Evolutionary conservation across 2,888 invertebrate species (phyloP).

Genomic region (Unio delphinus): DNA sequence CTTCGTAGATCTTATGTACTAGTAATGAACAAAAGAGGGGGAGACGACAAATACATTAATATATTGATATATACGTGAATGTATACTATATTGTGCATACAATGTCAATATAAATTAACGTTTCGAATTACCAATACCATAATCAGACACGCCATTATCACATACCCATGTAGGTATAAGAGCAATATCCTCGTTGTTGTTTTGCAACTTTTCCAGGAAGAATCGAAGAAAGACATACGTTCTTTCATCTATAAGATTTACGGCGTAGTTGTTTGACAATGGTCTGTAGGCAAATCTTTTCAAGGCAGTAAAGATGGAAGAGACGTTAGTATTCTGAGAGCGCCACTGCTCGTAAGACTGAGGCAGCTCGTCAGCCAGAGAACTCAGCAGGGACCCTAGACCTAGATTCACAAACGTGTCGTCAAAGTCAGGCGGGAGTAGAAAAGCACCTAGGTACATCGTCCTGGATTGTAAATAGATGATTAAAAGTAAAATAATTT

Average conservation of each 20-base stretch:
- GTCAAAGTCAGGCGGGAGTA: conserved; percentile 65
- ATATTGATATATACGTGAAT: no score
- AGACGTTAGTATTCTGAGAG: conserved; percentile 52
- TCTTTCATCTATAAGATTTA: conserved; percentile 58
- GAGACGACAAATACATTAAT: no score
- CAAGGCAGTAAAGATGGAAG: conserved; percentile 54
- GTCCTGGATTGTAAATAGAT: conserved; percentile 14
- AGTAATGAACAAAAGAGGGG: no score
- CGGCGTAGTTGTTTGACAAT: conserved; percentile 41
- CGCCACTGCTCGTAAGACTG: conserved; percentile 48
- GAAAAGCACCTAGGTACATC: conserved; percentile 42
- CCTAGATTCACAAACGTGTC: conserved; percentile 65
- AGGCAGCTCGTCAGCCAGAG: conserved; percentile 45
- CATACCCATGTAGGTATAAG: conserved; percentile 63
- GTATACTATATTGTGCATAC: no score
- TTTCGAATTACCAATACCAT: no score
- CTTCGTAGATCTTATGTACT: no score
- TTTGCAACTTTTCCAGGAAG: conserved; percentile 49
- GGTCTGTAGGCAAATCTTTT: conserved; percentile 61
- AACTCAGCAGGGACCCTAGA: conserved; percentile 53
- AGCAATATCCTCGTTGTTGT: conserved; percentile 42
- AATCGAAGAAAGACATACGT: conserved; percentile 59
- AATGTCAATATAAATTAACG: no score
- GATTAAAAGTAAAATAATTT: background rate
- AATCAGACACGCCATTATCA: background rate